These are phyloP conservation scores for Phymorhynchus buccinoides DNA, from an alignment of 1,140 invertebrate genomes.

Conservation along the genomic window DNA sequence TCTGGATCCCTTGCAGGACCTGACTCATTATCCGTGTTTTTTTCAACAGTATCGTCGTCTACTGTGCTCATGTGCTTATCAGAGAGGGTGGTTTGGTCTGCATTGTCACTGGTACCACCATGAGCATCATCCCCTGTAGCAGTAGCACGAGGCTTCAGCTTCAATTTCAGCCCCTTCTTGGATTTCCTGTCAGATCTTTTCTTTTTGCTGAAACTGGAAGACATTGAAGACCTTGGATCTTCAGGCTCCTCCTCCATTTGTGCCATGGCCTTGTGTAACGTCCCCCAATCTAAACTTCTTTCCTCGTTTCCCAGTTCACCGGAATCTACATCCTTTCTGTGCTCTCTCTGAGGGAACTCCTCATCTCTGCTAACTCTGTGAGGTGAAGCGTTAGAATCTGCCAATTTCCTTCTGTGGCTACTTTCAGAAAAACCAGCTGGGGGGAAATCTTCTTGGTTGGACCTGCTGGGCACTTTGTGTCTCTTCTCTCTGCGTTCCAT, in stretches of 20 bases:
- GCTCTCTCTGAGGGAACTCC: neutral
- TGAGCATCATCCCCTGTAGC: neutral
- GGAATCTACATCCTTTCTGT: neutral
- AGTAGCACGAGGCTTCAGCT: neutral
- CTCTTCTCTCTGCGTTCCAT: neutral
- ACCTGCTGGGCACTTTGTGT: neutral
- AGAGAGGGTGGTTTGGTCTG: neutral
- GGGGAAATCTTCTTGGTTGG: neutral
- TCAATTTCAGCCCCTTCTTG: constrained; percentile 2
- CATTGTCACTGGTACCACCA: neutral
- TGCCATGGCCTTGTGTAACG: neutral
- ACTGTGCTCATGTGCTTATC: neutral
- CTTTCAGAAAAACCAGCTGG: neutral
- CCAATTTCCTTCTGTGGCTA: neutral
- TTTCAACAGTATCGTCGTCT: neutral
- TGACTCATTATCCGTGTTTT: neutral
- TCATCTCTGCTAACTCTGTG: neutral
- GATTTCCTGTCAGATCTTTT: constrained; percentile 24
- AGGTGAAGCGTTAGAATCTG: neutral
- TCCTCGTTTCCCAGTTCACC: no score
- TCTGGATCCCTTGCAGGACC: neutral
- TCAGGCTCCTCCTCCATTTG: neutral
- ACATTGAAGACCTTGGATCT: neutral
- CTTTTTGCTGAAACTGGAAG: neutral
- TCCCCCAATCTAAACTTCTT: neutral